These are phyloP conservation scores for Nanger granti DNA, from an alignment of 2,113 vertebrate genomes.

Conservation along the genomic window DNA sequence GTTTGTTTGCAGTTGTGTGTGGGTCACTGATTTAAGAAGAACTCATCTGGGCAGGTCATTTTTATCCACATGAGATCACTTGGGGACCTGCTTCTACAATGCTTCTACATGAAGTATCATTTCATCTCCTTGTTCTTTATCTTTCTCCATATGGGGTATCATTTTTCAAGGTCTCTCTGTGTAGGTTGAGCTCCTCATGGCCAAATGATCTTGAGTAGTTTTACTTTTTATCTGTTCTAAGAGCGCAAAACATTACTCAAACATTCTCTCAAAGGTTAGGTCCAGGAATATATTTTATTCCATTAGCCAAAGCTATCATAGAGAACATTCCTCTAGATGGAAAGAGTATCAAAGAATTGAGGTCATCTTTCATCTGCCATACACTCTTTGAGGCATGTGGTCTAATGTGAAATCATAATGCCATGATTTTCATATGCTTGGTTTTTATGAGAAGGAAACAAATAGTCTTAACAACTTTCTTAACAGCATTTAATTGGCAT, in stretches of 20 bases:
- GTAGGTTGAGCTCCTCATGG: background rate
- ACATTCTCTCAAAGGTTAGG: background rate
- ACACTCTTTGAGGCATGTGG: background rate
- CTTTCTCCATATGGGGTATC: background rate
- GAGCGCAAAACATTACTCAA: background rate
- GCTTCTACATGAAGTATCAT: background rate
- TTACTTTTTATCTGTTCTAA: background rate
- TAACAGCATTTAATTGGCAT: background rate
- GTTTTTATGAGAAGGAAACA: background rate
- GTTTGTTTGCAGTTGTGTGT: background rate
- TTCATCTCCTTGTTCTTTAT: background rate
- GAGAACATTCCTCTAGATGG: background rate
- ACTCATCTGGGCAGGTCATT: background rate
- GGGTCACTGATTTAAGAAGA: background rate
- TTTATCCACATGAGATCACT: background rate
- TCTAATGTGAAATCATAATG: background rate
- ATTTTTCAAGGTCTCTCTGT: background rate
- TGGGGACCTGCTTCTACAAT: too few relatives aligned
- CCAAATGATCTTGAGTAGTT: background rate
- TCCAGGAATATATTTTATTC: background rate
- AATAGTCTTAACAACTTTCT: background rate
- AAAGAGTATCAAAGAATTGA: background rate
- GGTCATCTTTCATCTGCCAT: background rate
- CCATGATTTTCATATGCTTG: background rate
- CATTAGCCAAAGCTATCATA: background rate